These are phyloP conservation scores for Ditula angustiorana DNA, from an alignment of 2,888 invertebrate species.

Conservation along the genomic window DNA sequence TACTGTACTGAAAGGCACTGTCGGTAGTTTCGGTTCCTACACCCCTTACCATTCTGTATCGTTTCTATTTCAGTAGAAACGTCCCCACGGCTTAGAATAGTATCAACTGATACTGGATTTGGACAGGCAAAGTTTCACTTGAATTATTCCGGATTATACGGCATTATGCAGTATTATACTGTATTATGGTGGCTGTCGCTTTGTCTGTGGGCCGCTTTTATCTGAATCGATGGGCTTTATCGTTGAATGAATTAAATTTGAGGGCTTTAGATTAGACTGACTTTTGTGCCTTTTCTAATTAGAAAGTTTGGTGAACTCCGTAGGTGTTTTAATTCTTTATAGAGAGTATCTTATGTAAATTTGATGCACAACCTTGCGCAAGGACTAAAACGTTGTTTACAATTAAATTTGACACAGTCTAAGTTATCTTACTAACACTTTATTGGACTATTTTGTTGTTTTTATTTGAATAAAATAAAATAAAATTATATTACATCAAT, in stretches of 20 bases:
- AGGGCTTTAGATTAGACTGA: neutral
- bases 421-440: no score
- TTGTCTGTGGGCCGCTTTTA: slow-evolving; percentile 33
- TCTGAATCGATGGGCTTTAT: slow-evolving; percentile 34
- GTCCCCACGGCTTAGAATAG: slow-evolving; percentile 3
- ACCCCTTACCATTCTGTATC: neutral
- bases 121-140: slow-evolving; percentile 47
- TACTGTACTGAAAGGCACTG: no score
- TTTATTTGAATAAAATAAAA: no score
- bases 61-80: slow-evolving; percentile 44
- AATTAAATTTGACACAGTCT: no score
- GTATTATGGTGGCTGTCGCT: slow-evolving; percentile 31
- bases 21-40: no score
- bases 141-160: slow-evolving; percentile 50
- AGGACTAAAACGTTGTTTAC: no score
- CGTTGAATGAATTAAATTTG: slow-evolving; percentile 14
- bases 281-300: neutral
- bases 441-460: no score
- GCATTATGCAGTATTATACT: slow-evolving; percentile 38
- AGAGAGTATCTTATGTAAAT: neutral
- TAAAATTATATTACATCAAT: no score
- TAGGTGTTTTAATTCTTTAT: neutral
- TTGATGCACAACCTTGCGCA: no score
- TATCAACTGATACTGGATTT: slow-evolving; percentile 40
- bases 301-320: neutral